These are phyloP conservation scores for Xenopus borealis DNA, from an alignment of 2,113 vertebrate species.

Conservation along the genomic window DNA sequence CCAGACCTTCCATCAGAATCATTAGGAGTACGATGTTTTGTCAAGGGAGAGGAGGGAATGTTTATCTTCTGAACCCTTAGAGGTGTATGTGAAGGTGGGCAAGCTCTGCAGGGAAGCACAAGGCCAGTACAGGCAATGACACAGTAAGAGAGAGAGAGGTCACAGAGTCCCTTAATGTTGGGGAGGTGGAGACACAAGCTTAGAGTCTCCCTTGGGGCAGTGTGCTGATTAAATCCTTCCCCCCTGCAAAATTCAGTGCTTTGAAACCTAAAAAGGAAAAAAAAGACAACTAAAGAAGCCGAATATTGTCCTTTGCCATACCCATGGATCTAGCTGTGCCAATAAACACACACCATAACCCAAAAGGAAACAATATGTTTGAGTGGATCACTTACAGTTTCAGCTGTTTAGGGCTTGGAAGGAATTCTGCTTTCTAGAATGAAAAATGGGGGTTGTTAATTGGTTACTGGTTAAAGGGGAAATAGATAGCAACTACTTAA, in stretches of 20 bases:
- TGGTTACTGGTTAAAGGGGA: too few species aligned
- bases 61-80: neutral
- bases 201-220: slow-evolving; percentile 18
- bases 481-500: too few species aligned
- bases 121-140: slow-evolving; percentile 11
- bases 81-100: neutral
- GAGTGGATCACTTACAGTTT: neutral
- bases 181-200: slow-evolving; percentile 27
- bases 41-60: slow-evolving; percentile 14
- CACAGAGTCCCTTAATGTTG: slow-evolving; percentile 25
- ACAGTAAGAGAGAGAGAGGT: slow-evolving; percentile 5
- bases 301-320: too few species aligned
- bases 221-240: slow-evolving; percentile 13
- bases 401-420: slow-evolving; percentile 21
- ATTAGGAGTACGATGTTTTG: neutral
- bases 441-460: neutral
- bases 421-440: slow-evolving; percentile 21
- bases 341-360: too few species aligned
- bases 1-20: slow-evolving; percentile 1
- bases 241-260: slow-evolving; percentile 13
- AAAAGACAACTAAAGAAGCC: neutral
- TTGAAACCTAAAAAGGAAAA: slow-evolving; percentile 7
- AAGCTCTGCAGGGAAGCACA: neutral
- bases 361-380: too few species aligned
- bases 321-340: too few species aligned